Evolutionary conservation across 2,797 vertebrate species (phyloP), one percentile per base, ranked within the genome.

Genomic region (Cossypha heuglini): DNA sequence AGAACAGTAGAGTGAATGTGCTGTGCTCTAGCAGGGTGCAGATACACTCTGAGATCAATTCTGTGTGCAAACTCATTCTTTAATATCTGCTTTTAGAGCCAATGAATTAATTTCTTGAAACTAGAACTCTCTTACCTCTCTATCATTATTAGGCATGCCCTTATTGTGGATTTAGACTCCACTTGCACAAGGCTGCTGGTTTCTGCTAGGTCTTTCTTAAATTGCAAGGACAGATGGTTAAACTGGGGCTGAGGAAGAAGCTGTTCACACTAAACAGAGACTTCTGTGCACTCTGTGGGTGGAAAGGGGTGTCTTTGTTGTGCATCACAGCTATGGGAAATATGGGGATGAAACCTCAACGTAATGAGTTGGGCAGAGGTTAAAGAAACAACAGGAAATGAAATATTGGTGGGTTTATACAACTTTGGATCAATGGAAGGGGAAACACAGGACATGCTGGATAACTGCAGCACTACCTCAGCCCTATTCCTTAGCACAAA

Each of bases 231-330:
- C 74, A 95, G 92, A 88, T 90, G 88, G 86, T 64, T 96, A 91
- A 96, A 86, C 75, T 94, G 64, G 80, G 91, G 40, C 81, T 96
- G 81, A 55, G 84, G 61, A 94, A 92, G 75, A 85, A 88, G 77
- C 13, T 69, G 67, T 84, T 96, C 90, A 91, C 83, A 81, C 68
- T 59, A 78, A 92, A 91, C 68, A 94, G 92, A 89, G 58, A 55
- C 51, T 86, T 91, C 52, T 52, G 33, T 38, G 63, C 57, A 59
- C 67, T 21, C 63, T 0, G 38, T 86, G 55, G 79, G 85, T 88
- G 77, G 83, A 81, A 92, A 88, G 62, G 59, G 79, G 12, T 78
- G 40, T 48, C 83, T 94, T n/a, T 57, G 69, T 80, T 79, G 61
- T 79, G 78, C 43, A 73, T 58, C 26, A 31, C 5, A 8, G 66